Evolutionary conservation across 2,113 vertebrate genomes (phyloP), one percentile per base, ranked within the genome.

Genomic region (Catharus bicknelli): DNA sequence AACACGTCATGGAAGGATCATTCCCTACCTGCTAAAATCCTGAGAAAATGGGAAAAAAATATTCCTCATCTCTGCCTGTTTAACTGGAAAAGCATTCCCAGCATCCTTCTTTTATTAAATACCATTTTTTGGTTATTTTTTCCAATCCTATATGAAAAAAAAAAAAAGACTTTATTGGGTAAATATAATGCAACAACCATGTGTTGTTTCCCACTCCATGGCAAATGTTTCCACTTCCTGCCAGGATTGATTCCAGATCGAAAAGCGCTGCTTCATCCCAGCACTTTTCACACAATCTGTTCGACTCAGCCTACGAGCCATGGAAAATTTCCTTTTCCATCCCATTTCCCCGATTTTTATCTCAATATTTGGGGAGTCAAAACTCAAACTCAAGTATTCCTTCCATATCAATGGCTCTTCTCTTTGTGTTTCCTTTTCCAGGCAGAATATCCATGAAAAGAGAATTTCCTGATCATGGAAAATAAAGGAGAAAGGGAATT

Each of bases 231-330:
- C 93, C 85, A 68, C 86, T 97, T 96, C 94, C 89, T 95, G 95
- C 85, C 30, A 1, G 82, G 86, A 97, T 96, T 96, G 96, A 92
- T 96, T 96, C 96, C 96, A 97, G 96, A 95, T 94, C 53, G 10
- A 90, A 81, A 83, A 90, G n/a, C 5, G 27, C 58, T 89, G 86
- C 40, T 83, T 83, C 86, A 73, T 73, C 87, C 72, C 72, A 13
- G 42, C 20, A 47, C 61, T 69, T 90, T 75, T 51, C 67, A 42
- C 70, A 55, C 91, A 83, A 80, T 74, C 90, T 79, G 85, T 63
- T 92, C 55, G 3, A 15, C 54, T 38, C 84, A 59, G 74, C 50
- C 66, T 20, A 32, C 36, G 21, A 90, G 36, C 84, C 63, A 5
- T 22, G 38, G 29, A 82, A 87, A 80, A 69, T 89, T 73, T 15